phyloP scores from a whole-genome alignment of 30 jellyfish, hydroid and myxozoan genomes.

The Mastigias papua region DNA sequence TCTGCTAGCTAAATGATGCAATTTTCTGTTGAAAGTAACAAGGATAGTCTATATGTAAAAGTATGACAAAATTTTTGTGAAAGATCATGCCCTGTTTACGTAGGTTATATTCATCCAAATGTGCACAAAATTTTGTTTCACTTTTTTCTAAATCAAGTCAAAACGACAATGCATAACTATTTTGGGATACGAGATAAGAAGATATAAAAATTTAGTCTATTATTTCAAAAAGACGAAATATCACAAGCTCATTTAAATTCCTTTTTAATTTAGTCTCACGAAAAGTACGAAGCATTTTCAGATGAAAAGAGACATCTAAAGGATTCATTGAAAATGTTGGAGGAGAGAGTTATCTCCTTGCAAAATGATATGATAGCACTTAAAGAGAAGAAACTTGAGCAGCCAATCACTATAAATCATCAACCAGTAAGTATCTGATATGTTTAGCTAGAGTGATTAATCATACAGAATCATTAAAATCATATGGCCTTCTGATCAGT shows the following conservation, averaged over 20 bases:
- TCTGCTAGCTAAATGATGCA: too few relatives aligned
- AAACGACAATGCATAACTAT: too few relatives aligned
- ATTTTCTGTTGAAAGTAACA: too few relatives aligned
- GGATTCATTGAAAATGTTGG: slow-evolving; percentile 76
- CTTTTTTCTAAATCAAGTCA: too few relatives aligned
- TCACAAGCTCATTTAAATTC: not conserved
- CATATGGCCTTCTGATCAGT: too few relatives aligned
- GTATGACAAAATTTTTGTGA: too few relatives aligned
- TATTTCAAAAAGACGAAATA: too few relatives aligned
- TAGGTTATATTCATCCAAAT: too few relatives aligned
- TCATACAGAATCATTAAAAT: not conserved
- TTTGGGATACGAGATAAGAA: not conserved
- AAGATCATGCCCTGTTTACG: too few relatives aligned
- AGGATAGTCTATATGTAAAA: too few relatives aligned
- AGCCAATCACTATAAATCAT: slow-evolving; percentile 73
- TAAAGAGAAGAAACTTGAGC: slow-evolving; percentile 58
- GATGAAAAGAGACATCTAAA: slow-evolving; percentile 83
- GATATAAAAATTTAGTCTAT: not conserved
- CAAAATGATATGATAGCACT: slow-evolving; percentile 84
- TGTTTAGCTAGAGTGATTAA: not conserved
- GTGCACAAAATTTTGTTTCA: too few relatives aligned
- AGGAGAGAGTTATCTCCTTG: slow-evolving; percentile 80
- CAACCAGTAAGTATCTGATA: slow-evolving; percentile 31
- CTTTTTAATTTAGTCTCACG: slow-evolving; percentile 58
- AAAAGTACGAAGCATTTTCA: slow-evolving; percentile 76